Conservation (phyloP, 2,113 vertebrate genomes). For the Hassar affinis region DNA sequence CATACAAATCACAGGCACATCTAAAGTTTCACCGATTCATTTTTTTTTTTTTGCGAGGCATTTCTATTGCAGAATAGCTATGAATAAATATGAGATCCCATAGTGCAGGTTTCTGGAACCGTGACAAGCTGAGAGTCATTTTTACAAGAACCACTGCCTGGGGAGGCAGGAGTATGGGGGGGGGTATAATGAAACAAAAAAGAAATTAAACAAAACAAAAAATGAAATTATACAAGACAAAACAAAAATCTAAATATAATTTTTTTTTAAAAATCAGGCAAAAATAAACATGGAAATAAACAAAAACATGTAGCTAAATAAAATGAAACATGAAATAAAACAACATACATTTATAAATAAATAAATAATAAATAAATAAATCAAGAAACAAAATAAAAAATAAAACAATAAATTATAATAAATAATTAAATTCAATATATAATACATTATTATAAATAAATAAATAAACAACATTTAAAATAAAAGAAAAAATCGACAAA, state of each 20-base stretch:
- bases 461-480: too few species aligned
- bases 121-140: conserved; percentile 20
- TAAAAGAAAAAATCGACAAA: too few species aligned
- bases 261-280: neutral
- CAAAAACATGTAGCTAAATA: neutral
- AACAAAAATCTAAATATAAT: neutral
- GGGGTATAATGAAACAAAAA: neutral
- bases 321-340: neutral
- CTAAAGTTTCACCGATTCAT: conserved; percentile 7
- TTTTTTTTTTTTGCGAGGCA: neutral
- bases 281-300: neutral
- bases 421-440: too few species aligned
- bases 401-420: too few species aligned
- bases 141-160: neutral
- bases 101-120: conserved; percentile 14
- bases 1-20: conserved; percentile 35
- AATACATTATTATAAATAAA: too few species aligned
- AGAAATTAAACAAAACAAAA: neutral
- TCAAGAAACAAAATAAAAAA: too few species aligned
- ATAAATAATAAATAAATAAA: too few species aligned
- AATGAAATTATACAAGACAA: neutral
- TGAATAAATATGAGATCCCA: conserved; percentile 32
- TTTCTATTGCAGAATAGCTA: neutral
- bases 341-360: too few species aligned
- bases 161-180: neutral